These are phyloP conservation scores for Heliconius hortense DNA, from an alignment of 2,888 invertebrate species.

Conservation along the genomic window DNA sequence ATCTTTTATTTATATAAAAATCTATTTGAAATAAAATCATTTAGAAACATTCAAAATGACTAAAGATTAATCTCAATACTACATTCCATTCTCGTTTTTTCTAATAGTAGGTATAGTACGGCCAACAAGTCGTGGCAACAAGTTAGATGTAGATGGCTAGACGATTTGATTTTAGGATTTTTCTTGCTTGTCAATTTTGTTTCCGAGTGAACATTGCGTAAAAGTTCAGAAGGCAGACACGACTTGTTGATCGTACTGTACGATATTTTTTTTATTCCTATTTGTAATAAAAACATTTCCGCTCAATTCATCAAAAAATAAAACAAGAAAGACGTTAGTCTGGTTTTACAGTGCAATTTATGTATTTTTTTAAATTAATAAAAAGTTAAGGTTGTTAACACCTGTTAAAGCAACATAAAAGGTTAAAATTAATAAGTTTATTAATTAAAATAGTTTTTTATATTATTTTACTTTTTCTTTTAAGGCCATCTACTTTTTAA, in stretches of 20 bases:
- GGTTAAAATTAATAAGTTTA: too few species aligned
- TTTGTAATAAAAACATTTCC: background rate
- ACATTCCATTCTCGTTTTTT: constrained; percentile 9
- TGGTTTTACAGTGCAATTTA: background rate
- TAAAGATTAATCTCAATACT: background rate
- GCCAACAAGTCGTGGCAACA: too few species aligned
- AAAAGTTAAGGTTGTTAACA: too few species aligned
- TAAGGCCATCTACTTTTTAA: constrained; percentile 4
- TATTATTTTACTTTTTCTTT: background rate
- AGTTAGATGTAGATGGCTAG: too few species aligned
- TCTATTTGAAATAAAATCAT: background rate
- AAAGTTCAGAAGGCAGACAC: too few species aligned
- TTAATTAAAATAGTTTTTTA: too few species aligned
- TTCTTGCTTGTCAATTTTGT: too few species aligned
- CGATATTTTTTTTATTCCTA: background rate
- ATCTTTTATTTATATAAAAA: background rate
- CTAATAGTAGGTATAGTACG: background rate
- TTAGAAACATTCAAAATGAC: background rate
- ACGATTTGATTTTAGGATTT: too few species aligned
- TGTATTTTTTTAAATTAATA: too few species aligned
- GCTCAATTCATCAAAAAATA: background rate
- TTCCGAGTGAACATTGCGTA: too few species aligned
- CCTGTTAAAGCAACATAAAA: too few species aligned
- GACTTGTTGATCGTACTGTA: background rate
- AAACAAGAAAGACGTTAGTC: background rate